Evolutionary conservation across 2,797 vertebrate species (phyloP).

Genomic region (Rhinogobio ventralis): DNA sequence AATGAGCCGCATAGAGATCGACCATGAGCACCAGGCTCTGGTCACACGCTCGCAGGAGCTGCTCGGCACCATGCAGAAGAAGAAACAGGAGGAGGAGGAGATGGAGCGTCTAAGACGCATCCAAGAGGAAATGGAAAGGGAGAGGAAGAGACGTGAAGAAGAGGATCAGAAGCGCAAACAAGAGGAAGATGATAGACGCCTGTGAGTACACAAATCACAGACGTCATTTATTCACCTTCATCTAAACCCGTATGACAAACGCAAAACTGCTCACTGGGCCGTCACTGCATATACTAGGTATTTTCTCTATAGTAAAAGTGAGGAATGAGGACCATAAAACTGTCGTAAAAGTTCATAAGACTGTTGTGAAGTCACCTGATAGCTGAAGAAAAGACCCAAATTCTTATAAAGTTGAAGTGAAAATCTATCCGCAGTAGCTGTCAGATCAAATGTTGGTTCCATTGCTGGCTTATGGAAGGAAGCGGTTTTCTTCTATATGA

Average conservation of each 20-base stretch:
- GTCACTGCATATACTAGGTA: too few relatives aligned
- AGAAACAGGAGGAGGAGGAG: conserved; percentile 95
- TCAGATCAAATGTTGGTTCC: background rate
- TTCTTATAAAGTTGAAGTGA: background rate
- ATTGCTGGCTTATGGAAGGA: too few relatives aligned
- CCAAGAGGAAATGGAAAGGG: conserved; percentile 95
- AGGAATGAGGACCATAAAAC: background rate
- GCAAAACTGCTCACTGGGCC: too few relatives aligned
- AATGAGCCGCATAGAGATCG: conserved; percentile 90
- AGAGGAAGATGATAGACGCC: conserved; percentile 87
- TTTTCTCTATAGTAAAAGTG: background rate
- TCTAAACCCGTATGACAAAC: background rate
- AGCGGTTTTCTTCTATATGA: background rate
- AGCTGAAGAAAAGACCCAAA: background rate
- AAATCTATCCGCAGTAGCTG: background rate
- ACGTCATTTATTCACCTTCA: background rate
- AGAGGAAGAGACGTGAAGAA: conserved; percentile 86
- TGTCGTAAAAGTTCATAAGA: background rate
- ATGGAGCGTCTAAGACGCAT: conserved; percentile 87
- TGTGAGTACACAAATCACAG: conserved; percentile 78
- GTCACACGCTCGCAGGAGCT: conserved; percentile 90
- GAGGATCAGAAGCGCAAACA: conserved; percentile 84
- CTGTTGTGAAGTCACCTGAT: background rate
- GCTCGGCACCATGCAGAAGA: conserved; percentile 88
- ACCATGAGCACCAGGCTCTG: conserved; percentile 84